A percentile compares a stretch with the other conserved stretches of the same genome.
Conservation (phyloP, 2,888 invertebrate genomes). For the Agriopis leucophaearia region DNA sequence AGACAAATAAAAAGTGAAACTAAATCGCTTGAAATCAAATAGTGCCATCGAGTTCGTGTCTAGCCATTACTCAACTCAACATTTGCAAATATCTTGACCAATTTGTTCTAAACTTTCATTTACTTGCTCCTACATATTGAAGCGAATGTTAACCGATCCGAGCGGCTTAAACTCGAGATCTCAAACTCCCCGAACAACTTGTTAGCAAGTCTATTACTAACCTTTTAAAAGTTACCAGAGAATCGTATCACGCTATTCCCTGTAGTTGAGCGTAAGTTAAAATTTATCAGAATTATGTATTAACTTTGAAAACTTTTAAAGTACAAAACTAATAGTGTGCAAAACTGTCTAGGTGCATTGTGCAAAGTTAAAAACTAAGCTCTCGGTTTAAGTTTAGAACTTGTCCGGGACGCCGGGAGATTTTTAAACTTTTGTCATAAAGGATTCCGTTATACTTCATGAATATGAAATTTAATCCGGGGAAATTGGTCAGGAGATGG, state of each 20-base stretch:
- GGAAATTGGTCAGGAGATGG: constrained; percentile 55
- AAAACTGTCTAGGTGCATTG: constrained; percentile 61
- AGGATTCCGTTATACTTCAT: constrained; percentile 74
- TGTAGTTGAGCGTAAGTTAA: constrained; percentile 28
- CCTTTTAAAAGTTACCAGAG: constrained; percentile 37
- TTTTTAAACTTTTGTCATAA: constrained; percentile 80
- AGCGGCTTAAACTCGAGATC: constrained; percentile 28
- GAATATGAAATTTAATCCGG: constrained; percentile 70
- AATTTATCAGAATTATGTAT: constrained; percentile 46
- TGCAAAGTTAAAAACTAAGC: constrained; percentile 61
- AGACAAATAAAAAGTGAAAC: background rate
- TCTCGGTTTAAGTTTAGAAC: constrained; percentile 49
- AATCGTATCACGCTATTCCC: constrained; percentile 40
- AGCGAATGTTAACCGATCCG: constrained; percentile 27
- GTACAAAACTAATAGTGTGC: constrained; percentile 66
- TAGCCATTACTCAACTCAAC: background rate
- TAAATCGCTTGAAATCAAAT: background rate
- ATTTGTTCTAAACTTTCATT: constrained; percentile 24
- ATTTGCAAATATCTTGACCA: constrained; percentile 19
- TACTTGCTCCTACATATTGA: constrained; percentile 7
- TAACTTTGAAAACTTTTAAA: constrained; percentile 50
- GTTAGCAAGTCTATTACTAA: constrained; percentile 36
- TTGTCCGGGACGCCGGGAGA: constrained; percentile 57
- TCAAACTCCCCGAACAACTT: constrained; percentile 32
- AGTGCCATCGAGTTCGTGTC: background rate